A percentile compares a stretch with the other conserved stretches of the same genome.
phyloP scores from a whole-genome alignment of 2,113 vertebrate species.

The Penelope pileata region DNA sequence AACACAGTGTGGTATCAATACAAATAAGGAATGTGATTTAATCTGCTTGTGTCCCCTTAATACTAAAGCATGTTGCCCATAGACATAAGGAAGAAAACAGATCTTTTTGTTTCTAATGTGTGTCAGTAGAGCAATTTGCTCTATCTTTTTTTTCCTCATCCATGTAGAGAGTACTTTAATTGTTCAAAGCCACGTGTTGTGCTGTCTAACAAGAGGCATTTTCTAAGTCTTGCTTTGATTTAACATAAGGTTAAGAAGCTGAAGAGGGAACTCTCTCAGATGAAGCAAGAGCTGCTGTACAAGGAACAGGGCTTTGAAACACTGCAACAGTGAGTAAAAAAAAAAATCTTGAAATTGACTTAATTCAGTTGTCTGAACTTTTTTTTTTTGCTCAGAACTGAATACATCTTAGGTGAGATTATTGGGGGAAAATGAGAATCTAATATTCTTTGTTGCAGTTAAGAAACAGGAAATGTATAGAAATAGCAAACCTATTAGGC shows the following conservation, averaged over 20 bases:
- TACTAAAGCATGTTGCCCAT: constrained; percentile 45
- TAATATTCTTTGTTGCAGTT: not conserved
- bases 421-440: not conserved
- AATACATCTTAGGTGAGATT: not conserved
- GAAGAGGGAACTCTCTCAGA: constrained; percentile 86
- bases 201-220: constrained; percentile 21
- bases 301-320: constrained; percentile 89
- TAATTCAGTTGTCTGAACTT: not conserved
- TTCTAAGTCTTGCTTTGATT: constrained; percentile 66
- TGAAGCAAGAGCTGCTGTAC: constrained; percentile 88
- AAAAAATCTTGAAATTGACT: constrained; percentile 34
- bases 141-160: not conserved
- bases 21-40: constrained; percentile 69
- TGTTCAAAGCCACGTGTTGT: constrained; percentile 21
- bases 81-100: constrained; percentile 36
- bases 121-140: constrained; percentile 54
- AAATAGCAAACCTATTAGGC: not conserved
- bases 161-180: constrained; percentile 28
- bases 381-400: not conserved
- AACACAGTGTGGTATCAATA: constrained; percentile 64
- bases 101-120: constrained; percentile 42
- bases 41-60: constrained; percentile 51
- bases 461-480: not conserved
- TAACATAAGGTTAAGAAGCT: constrained; percentile 85
- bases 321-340: constrained; percentile 84